These are phyloP conservation scores for Blennius ocellaris DNA, from an alignment of 2,113 vertebrate genomes.

Conservation along the genomic window DNA sequence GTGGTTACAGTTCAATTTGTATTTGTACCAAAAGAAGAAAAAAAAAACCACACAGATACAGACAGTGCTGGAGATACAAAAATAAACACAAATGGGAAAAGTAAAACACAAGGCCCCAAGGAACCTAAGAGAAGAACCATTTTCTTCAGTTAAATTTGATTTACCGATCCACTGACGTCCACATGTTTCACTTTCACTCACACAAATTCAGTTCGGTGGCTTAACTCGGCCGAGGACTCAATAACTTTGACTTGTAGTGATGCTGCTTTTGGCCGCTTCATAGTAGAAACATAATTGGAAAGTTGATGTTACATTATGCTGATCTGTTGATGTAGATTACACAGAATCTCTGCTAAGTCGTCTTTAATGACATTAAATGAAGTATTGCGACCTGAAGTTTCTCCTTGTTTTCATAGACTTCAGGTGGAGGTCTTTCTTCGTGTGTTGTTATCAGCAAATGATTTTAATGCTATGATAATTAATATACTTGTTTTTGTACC, in stretches of 20 bases:
- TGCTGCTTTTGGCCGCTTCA: background rate
- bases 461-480: conserved; percentile 18
- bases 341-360: conserved; percentile 68
- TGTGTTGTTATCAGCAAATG: conserved; percentile 18
- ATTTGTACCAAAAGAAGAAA: background rate
- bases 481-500: background rate
- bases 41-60: too few species aligned
- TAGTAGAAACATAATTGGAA: conserved; percentile 6
- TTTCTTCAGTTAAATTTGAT: conserved; percentile 1
- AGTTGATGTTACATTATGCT: conserved; percentile 33
- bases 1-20: conserved; percentile 6
- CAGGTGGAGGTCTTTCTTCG: conserved; percentile 40
- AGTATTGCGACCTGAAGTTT: conserved; percentile 62
- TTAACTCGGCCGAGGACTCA: conserved; percentile 6
- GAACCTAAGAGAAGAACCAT: background rate
- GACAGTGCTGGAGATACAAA: conserved; percentile 1
- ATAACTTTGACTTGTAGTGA: conserved; percentile 2
- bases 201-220: conserved; percentile 10
- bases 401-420: conserved; percentile 71
- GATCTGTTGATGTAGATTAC: conserved; percentile 68
- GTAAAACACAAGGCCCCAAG: background rate
- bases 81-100: conserved; percentile 1
- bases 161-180: conserved; percentile 10
- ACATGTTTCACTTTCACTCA: conserved; percentile 9
- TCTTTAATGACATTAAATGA: conserved; percentile 72